Evolutionary conservation across 2,888 invertebrate genomes (phyloP).

Genomic region (Eulithis testata): DNA sequence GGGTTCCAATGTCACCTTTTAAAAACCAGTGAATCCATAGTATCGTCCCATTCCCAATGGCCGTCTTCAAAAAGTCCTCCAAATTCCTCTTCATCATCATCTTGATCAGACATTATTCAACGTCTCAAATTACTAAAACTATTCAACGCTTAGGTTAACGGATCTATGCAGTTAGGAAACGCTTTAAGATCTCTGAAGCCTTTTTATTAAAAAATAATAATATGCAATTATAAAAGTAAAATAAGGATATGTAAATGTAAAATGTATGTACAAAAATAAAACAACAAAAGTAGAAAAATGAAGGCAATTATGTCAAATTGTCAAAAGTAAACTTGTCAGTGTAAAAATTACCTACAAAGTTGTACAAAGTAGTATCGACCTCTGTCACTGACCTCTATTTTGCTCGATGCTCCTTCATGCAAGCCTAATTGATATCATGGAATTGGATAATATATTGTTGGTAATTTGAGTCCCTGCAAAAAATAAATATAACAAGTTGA

Average conservation of each 20-base stretch:
- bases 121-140: too few species aligned
- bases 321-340: too few species aligned
- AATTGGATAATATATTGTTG: too few species aligned
- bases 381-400: too few species aligned
- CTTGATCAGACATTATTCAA: slow-evolving; percentile 21
- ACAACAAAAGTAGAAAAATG: background rate
- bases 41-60: slow-evolving; percentile 70
- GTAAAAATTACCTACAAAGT: too few species aligned
- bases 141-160: background rate
- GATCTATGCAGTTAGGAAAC: background rate
- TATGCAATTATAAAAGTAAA: background rate
- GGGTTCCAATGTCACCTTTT: slow-evolving; percentile 42
- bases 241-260: background rate
- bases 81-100: slow-evolving; percentile 49
- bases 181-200: background rate
- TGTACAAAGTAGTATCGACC: too few species aligned
- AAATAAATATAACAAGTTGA: too few species aligned
- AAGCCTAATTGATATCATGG: too few species aligned
- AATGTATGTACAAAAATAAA: background rate
- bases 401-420: too few species aligned
- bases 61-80: slow-evolving; percentile 56
- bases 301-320: too few species aligned
- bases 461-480: too few species aligned
- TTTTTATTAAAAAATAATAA: slow-evolving; percentile 11
- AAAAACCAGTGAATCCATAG: slow-evolving; percentile 47